Evolutionary conservation across 2,888 invertebrate genomes (phyloP), one percentile per base, ranked within the genome.

Genomic region (Polyommatus icarus): DNA sequence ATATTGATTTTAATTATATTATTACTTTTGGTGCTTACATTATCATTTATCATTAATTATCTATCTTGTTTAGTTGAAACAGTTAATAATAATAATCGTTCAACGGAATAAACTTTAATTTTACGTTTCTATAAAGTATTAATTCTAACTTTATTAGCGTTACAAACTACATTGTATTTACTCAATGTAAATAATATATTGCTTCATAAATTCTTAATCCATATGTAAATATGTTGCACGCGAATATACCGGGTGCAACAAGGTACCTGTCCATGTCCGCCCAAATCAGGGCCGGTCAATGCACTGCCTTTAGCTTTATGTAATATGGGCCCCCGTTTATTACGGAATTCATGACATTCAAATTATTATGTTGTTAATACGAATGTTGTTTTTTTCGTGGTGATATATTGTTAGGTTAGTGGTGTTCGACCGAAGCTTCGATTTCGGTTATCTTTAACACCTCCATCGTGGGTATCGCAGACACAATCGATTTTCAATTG

Each of bases 281-380:
- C 57, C 29, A 89, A 88, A 86, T 87, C 85, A 87, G 85, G 85
- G 85, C 84, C 85, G 83, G 91, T 89, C 91, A 84, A 84, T 86
- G 91, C 83, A 87, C 91, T 83, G 84, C 85, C 83, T 86, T 92
- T 91, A 91, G 85, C 83, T 86, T 92, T 91, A 91, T 90, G 91
- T 88, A 84, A 82, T 83, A 81, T 88, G 89, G 89, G 91, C 89
- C 90, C 87, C 84, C 84, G 84, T 78, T 80, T 80, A 77, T 80
- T 77, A 79, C 72, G 71, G 72, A 79, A 80, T 75, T 72, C 75
- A 59, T 77, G 46, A 76, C 24, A 32, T 61, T 29, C 24, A 75
- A 50, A 72, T 75, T 1, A 12, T 6, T 50, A 54, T 73, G 46
- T 46, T 20, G 18, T 7, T 36, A 15, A 67, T 71, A 32, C n/a